These are phyloP conservation scores for Gouania willdenowi DNA, from an alignment of 2,797 vertebrate genomes.

Conservation along the genomic window DNA sequence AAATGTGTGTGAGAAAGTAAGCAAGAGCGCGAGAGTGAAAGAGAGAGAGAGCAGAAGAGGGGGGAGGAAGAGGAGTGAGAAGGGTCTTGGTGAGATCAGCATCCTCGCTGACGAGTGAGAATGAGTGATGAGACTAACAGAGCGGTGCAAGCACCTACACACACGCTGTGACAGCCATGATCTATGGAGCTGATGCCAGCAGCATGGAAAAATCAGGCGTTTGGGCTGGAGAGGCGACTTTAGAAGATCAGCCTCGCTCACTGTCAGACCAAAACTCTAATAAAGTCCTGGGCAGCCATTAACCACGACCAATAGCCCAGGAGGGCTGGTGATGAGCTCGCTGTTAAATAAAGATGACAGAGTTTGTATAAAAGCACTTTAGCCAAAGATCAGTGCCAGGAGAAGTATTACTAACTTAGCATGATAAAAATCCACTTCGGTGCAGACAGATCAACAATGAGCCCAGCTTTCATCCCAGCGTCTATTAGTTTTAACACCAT, in stretches of 20 bases:
- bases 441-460: constrained; percentile 9
- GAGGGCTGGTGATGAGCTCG: constrained; percentile 22
- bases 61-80: not conserved
- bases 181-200: constrained; percentile 77
- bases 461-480: not conserved
- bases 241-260: constrained; percentile 60
- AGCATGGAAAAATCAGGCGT: constrained; percentile 73
- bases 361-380: constrained; percentile 33
- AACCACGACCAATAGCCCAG: constrained; percentile 41
- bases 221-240: constrained; percentile 59
- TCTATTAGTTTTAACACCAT: not conserved
- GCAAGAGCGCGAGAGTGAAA: constrained; percentile 56
- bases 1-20: constrained; percentile 77
- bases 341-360: constrained; percentile 55
- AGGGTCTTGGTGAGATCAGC: constrained; percentile 71
- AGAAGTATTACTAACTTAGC: constrained; percentile 22
- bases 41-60: not conserved
- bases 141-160: constrained; percentile 82
- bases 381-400: constrained; percentile 19
- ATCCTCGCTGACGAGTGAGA: constrained; percentile 66
- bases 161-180: constrained; percentile 79
- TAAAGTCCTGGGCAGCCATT: constrained; percentile 25
- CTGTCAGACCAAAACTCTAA: constrained; percentile 46
- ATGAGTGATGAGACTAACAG: constrained; percentile 84
- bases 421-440: constrained; percentile 16